phyloP scores from a whole-genome alignment of 2,113 vertebrate species.

The Ophthalmolycus amberensis region DNA sequence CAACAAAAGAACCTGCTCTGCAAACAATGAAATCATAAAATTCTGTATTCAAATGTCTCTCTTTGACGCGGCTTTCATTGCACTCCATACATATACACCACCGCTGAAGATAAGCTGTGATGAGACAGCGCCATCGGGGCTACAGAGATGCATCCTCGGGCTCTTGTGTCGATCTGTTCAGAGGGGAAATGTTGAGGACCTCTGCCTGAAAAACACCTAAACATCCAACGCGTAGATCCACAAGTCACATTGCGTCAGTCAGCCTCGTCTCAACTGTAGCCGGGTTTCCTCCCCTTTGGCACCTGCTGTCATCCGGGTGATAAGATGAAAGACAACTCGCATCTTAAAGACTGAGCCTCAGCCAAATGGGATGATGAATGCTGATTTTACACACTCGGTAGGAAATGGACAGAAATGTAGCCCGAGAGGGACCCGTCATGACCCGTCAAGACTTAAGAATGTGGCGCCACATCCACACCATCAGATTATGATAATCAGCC shows the following conservation, averaged over 20 bases:
- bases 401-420: slow-evolving; percentile 55
- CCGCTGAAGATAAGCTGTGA: slow-evolving; percentile 7
- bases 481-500: slow-evolving; percentile 68
- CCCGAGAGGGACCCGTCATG: slow-evolving; percentile 56
- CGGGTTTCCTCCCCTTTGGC: slow-evolving; percentile 48
- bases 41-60: slow-evolving; percentile 7
- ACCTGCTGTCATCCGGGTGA: slow-evolving; percentile 61
- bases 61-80: slow-evolving; percentile 11
- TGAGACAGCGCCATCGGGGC: neutral
- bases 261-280: slow-evolving; percentile 18
- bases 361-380: slow-evolving; percentile 66
- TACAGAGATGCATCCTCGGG: slow-evolving; percentile 3
- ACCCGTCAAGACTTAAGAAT: slow-evolving; percentile 54
- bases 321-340: slow-evolving; percentile 68
- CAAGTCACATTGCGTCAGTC: slow-evolving; percentile 48
- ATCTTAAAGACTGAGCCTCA: slow-evolving; percentile 60
- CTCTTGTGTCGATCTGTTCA: slow-evolving; percentile 2
- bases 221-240: slow-evolving; percentile 20
- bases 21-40: slow-evolving; percentile 39
- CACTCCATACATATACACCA: neutral
- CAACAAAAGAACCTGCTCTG: slow-evolving; percentile 34
- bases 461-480: slow-evolving; percentile 33
- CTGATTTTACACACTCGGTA: slow-evolving; percentile 53
- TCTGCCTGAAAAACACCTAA: slow-evolving; percentile 13
- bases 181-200: slow-evolving; percentile 4